Evolutionary conservation across 2,888 invertebrate genomes (phyloP).

Genomic region (Nemapogon koenigi): DNA sequence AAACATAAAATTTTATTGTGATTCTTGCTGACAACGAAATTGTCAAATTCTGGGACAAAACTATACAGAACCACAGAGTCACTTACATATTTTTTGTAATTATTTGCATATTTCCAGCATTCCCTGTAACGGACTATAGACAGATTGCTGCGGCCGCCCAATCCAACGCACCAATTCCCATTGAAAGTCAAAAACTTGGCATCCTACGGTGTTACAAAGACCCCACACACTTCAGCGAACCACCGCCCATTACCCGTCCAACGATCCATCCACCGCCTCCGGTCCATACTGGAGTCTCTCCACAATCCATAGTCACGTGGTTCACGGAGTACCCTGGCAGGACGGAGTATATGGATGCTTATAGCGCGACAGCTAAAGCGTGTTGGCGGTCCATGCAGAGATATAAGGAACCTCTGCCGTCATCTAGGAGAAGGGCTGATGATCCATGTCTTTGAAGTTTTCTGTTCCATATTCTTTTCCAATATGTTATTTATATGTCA

Average conservation of each 20-base stretch:
- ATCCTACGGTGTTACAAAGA: constrained; percentile 67
- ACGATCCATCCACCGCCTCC: constrained; percentile 56
- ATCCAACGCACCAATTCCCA: constrained; percentile 64
- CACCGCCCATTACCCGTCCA: constrained; percentile 59
- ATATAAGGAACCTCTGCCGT: constrained; percentile 68
- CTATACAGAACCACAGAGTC: too few species aligned
- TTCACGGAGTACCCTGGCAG: constrained; percentile 62
- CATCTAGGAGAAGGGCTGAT: constrained; percentile 64
- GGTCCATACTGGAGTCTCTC: constrained; percentile 44
- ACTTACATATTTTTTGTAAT: not conserved
- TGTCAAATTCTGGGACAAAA: too few species aligned
- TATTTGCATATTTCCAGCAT: constrained; percentile 30
- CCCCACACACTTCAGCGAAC: constrained; percentile 62
- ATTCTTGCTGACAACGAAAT: too few species aligned
- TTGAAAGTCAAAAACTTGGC: constrained; percentile 62
- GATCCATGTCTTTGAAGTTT: constrained; percentile 43
- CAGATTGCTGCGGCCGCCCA: constrained; percentile 67
- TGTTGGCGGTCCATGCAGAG: constrained; percentile 68
- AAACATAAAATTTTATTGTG: too few species aligned
- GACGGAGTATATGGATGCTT: constrained; percentile 68
- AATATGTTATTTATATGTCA: too few species aligned
- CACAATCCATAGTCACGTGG: constrained; percentile 58
- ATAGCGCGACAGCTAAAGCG: constrained; percentile 65
- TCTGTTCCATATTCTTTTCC: too few species aligned
- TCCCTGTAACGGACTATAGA: constrained; percentile 59